Evolutionary conservation across 92 coral and sea anemone genomes (phyloP), one percentile per base, ranked within the genome.

Genomic region (Paramuricea clavata): DNA sequence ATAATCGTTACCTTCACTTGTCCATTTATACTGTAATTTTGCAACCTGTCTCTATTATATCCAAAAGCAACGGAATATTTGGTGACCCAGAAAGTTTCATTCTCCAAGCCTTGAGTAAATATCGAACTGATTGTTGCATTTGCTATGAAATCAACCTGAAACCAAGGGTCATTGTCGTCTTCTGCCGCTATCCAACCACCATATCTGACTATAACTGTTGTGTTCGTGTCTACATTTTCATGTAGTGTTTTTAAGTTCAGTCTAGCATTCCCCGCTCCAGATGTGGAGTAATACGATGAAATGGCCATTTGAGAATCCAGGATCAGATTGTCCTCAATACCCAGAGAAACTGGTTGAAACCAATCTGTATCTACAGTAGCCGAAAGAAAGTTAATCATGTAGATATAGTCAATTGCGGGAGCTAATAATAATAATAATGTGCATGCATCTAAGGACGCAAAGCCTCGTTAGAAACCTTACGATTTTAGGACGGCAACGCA

Each of bases 141-240:
- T 5, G 27, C 19, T 23, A 54, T 54, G 19, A 54, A 54, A 13
- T 54, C 62, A 10, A 54, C 62, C 19, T 54, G 25, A 54, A 54
- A 19, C 62, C 62, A 54, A 10, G 62, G 62, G 26, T 54, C 25
- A 19, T 19, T 54, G 62, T 54, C 62, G 4, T 19, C 23, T 16
- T 17, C 23, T 54, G 62, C 62, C 17, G 62, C 62, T 54, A 54
- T 54, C 62, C 62, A 54, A 54, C 62, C 62, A 17, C 62, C 62
- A 54, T 54, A 21, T 54, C 62, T 54, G 19, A 21, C 26, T 10
- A 54, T 9, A 2, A 2, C 8, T 21, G 25, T 21, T 17, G 62
- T 54, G 26, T 13, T 54, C 62, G 23, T 6, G 52, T 12, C 8
- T 36, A 36, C 42, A 2, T 2, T 15, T 1, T 47, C 25, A 21